Percentiles rank a stretch among this genome's conserved stretches.
Evolutionary conservation across 1,140 invertebrate species (phyloP).

Genomic region (Goniozus legneri): DNA sequence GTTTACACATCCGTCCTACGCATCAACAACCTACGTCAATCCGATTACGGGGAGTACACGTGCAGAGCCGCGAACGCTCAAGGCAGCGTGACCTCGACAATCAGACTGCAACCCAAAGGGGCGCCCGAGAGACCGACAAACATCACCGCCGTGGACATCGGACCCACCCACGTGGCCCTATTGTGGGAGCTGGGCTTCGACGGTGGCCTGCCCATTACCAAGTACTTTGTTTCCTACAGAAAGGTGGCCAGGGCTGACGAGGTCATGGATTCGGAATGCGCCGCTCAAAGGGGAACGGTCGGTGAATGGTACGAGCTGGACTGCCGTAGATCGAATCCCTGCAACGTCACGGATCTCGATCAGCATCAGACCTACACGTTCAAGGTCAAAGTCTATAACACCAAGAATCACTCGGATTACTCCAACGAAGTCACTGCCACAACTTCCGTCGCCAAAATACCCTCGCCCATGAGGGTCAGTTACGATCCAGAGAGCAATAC

Average conservation of each 20-base stretch:
- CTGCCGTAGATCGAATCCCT: constrained; percentile 80
- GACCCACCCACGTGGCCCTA: constrained; percentile 73
- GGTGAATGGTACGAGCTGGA: constrained; percentile 76
- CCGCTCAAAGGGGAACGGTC: constrained; percentile 58
- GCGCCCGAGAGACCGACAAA: constrained; percentile 77
- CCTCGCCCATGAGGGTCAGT: constrained; percentile 73
- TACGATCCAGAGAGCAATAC: constrained; percentile 74
- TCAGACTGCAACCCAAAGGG: constrained; percentile 78
- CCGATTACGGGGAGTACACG: constrained; percentile 87
- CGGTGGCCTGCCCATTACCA: constrained; percentile 79
- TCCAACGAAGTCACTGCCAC: constrained; percentile 75
- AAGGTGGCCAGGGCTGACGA: constrained; percentile 61
- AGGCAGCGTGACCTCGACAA: constrained; percentile 72
- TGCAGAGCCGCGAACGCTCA: constrained; percentile 78
- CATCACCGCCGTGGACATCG: constrained; percentile 65
- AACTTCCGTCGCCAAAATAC: constrained; percentile 80
- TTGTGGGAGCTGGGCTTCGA: constrained; percentile 86
- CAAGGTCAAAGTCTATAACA: constrained; percentile 82
- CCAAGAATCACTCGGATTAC: constrained; percentile 78
- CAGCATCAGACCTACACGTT: constrained; percentile 81
- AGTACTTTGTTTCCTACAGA: constrained; percentile 77
- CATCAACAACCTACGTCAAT: constrained; percentile 71
- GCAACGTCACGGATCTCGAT: constrained; percentile 78
- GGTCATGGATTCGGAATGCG: constrained; percentile 61
- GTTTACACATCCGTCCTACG: constrained; percentile 77